These are phyloP conservation scores for Pan troglodytes DNA, from an alignment of 2,113 vertebrate species.

Conservation along the genomic window DNA sequence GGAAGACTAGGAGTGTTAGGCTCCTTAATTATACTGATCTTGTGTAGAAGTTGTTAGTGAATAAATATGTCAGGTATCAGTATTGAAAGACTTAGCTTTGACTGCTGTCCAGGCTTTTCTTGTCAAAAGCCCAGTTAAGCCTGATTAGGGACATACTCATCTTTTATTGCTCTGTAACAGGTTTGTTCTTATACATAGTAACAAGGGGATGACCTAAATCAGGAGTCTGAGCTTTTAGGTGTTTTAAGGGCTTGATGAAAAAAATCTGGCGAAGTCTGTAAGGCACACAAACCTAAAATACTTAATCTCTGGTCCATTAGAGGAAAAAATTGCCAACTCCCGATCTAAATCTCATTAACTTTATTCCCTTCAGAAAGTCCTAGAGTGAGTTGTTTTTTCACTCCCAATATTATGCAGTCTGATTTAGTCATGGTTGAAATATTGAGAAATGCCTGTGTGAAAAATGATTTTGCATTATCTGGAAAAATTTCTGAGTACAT, in stretches of 20 bases:
- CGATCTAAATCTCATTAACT: neutral
- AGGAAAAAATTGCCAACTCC: neutral
- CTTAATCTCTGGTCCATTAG: neutral
- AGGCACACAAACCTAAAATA: neutral
- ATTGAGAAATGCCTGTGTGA: neutral
- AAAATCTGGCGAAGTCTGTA: conserved; percentile 3
- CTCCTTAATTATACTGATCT: neutral
- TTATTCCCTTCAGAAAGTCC: conserved; percentile 2
- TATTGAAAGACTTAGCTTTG: neutral
- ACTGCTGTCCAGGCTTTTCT: neutral
- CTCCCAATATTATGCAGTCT: neutral
- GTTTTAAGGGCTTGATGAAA: neutral
- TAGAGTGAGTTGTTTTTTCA: neutral
- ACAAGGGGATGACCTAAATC: neutral
- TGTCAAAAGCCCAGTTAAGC: neutral
- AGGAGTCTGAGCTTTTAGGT: neutral
- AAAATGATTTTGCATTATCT: conserved; percentile 15
- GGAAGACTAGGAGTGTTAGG: neutral
- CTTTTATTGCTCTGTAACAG: neutral
- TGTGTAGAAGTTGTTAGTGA: neutral
- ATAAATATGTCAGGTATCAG: neutral
- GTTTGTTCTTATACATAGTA: neutral
- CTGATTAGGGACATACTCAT: neutral
- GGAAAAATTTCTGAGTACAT: conserved; percentile 13
- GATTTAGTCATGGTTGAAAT: neutral